Conservation (phyloP, 2,113 vertebrate genomes). For the Chaetodon auriga region DNA sequence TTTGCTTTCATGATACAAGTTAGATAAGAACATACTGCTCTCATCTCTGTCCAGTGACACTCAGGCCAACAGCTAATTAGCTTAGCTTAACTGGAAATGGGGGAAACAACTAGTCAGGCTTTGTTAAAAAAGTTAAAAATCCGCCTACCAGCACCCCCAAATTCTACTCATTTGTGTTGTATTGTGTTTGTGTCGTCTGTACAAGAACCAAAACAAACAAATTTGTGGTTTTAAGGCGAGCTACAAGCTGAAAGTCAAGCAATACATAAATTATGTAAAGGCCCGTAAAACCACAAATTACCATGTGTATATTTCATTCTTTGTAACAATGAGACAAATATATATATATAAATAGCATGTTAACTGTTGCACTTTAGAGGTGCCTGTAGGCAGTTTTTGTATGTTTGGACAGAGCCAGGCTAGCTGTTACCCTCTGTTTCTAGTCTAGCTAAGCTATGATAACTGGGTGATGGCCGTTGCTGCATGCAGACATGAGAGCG, state of each 20-base stretch:
- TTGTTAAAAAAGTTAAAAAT: background rate
- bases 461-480: background rate
- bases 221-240: background rate
- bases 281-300: background rate
- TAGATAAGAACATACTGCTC: background rate
- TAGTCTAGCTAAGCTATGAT: background rate
- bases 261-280: background rate
- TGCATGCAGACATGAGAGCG: too few species aligned
- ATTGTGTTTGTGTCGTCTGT: background rate
- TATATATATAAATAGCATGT: background rate
- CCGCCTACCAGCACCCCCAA: too few species aligned
- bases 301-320: too few species aligned
- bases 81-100: background rate
- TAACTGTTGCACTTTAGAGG: background rate
- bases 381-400: too few species aligned
- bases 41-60: background rate
- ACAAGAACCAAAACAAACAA: background rate
- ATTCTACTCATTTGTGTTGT: background rate
- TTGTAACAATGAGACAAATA: background rate
- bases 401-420: background rate
- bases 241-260: background rate
- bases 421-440: background rate
- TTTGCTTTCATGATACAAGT: background rate
- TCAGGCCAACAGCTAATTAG: background rate
- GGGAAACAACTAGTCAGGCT: background rate